Evolutionary conservation across 1,140 invertebrate species (phyloP), one percentile per base, ranked within the genome.

Genomic region (Hycleus cichorii): DNA sequence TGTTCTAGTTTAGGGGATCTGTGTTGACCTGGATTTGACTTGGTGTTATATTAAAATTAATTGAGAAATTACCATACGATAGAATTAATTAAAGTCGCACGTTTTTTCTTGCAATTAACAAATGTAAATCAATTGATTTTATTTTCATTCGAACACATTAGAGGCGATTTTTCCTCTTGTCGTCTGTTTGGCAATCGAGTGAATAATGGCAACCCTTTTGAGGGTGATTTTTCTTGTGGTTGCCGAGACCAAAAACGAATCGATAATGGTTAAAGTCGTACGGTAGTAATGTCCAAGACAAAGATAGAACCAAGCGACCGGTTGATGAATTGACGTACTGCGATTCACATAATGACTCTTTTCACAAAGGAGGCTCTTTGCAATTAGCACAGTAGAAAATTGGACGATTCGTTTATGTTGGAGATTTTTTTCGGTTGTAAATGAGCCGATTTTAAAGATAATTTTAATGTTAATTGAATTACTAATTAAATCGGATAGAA

Each of bases 261-360:
- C 53, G 45, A 56, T 56, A 48, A 39, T 56, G 53, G 53, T 56
- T 45, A 56, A 45, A 32, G 4, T 32, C 32, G 4, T 32, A 7
- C 32, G 7, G 2, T 32, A 5, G 32, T 32, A 32, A 7, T 32
- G 32, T 32, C 3, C 32, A 32, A 32, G 32, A 32, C 4, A 3
- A 7, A 32, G 32, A 32, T 1, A 18, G 45, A 47, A 45, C 43
- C 45, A 56, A 47, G 53, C 53, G 44, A 44, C 40, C 39, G 40
- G 32, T 39, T 57, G 55, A 57, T 57, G 55, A 57, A 57, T 57
- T 57, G 55, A 47, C 55, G 47, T 45, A 40, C 39, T 50, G 39
- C 47, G 55, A 57, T 56, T 57, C 55, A 57, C 55, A 57, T 57
- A 57, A 57, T 57, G 55, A 57, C 47, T 57, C 55, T 47, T 57